Conservation (phyloP, 2,888 invertebrate species). For the Netelia melanura region DNA sequence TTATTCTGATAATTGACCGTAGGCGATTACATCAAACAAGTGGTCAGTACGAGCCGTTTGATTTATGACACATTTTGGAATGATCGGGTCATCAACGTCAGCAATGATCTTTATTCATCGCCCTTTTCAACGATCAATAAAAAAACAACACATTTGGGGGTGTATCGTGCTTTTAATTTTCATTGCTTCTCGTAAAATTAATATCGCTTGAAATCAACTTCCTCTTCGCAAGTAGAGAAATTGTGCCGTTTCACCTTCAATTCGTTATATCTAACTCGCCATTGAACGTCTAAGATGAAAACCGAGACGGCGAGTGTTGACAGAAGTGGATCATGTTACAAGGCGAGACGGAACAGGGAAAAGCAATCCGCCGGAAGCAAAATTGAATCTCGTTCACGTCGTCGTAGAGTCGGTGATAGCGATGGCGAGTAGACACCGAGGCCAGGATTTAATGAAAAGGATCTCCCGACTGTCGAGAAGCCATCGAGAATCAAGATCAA, state of each 20-base stretch:
- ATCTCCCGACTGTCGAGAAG: conserved; percentile 68
- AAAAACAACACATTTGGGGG: neutral
- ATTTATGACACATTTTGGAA: conserved; percentile 13
- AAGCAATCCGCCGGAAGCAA: conserved; percentile 81
- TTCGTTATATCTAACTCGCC: neutral
- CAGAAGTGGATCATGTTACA: conserved; percentile 82
- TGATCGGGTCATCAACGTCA: neutral
- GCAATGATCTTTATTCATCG: neutral
- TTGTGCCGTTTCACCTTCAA: conserved; percentile 18
- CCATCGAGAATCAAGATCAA: conserved; percentile 72
- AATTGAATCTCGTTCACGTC: conserved; percentile 81
- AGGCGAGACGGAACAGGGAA: conserved; percentile 79
- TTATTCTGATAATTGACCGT: conserved; percentile 58
- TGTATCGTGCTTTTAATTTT: neutral
- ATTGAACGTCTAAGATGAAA: conserved; percentile 43
- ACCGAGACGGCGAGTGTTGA: conserved; percentile 69
- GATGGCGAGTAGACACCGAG: conserved; percentile 62
- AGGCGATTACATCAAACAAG: conserved; percentile 46
- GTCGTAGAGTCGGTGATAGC: conserved; percentile 21
- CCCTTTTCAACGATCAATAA: neutral
- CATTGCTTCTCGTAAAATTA: conserved; percentile 20
- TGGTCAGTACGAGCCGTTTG: conserved; percentile 11
- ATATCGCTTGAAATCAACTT: conserved; percentile 29
- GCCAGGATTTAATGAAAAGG: conserved; percentile 79
- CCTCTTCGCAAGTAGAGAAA: conserved; percentile 3